Evolutionary conservation across 1,140 invertebrate species (phyloP).

Genomic region (Drosophila nasuta): DNA sequence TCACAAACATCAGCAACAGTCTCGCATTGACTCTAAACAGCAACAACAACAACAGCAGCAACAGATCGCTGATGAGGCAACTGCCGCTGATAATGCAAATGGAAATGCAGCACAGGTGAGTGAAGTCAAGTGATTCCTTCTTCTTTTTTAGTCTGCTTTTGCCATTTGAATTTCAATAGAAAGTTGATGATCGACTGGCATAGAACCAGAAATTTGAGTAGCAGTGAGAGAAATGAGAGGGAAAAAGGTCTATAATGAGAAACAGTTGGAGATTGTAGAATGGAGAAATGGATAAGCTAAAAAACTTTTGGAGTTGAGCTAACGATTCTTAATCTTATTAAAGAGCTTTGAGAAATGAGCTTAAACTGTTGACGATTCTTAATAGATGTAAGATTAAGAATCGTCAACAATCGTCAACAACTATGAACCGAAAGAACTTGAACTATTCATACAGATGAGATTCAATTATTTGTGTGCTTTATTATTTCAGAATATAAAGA

Average conservation of each 20-base stretch:
- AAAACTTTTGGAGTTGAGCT: not conserved
- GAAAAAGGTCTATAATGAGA: not conserved
- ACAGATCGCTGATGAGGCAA: conserved; percentile 62
- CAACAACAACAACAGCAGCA: conserved; percentile 28
- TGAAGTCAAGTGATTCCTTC: conserved; percentile 20
- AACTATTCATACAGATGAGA: too few species aligned
- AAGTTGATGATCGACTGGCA: not conserved
- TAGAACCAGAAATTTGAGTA: not conserved
- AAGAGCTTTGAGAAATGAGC: too few species aligned
- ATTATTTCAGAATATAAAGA: too few species aligned
- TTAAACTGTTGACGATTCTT: too few species aligned
- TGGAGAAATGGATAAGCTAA: not conserved
- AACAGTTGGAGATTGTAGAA: not conserved
- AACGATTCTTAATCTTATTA: not conserved
- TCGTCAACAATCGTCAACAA: too few species aligned
- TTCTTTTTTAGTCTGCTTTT: not conserved
- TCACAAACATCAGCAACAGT: conserved; percentile 42
- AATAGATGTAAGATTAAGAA: too few species aligned
- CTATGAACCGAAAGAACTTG: too few species aligned
- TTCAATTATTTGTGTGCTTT: too few species aligned
- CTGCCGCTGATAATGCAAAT: conserved; percentile 68
- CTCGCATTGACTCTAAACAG: conserved; percentile 41
- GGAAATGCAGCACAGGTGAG: conserved; percentile 71
- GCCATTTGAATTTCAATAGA: conserved; percentile 20
- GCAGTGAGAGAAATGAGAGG: not conserved